phyloP scores from a whole-genome alignment of 2,113 vertebrate species.

The Tringa solitaria region DNA sequence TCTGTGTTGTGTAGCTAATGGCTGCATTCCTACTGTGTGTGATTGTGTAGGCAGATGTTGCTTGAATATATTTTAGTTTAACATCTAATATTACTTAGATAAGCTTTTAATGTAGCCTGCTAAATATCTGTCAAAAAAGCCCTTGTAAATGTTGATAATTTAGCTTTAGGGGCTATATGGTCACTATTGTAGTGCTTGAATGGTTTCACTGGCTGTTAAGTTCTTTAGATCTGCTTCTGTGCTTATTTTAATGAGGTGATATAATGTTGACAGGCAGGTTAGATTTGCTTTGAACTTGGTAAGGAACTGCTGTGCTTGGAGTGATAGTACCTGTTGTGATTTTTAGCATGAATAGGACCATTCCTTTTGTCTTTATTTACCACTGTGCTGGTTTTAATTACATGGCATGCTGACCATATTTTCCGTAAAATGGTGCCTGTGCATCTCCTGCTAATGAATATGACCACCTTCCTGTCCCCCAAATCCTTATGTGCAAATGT shows the following conservation, averaged over 20 bases:
- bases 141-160: neutral
- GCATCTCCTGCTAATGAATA: neutral
- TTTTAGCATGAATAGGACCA: neutral
- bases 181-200: neutral
- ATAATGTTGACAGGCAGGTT: neutral
- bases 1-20: conserved; percentile 49
- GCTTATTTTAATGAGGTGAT: neutral
- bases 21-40: conserved; percentile 54
- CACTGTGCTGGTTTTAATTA: neutral
- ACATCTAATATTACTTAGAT: neutral
- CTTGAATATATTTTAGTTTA: neutral
- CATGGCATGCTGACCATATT: neutral
- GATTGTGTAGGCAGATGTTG: conserved; percentile 30
- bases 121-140: neutral
- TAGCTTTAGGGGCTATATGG: neutral
- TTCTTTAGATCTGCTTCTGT: neutral
- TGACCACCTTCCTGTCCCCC: neutral
- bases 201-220: neutral
- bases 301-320: neutral
- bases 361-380: neutral
- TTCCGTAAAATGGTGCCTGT: neutral
- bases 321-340: neutral
- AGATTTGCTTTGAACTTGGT: neutral
- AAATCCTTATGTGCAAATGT: neutral
- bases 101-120: neutral